phyloP scores from a whole-genome alignment of 2,888 invertebrate species.

The Hypena proboscidalis region DNA sequence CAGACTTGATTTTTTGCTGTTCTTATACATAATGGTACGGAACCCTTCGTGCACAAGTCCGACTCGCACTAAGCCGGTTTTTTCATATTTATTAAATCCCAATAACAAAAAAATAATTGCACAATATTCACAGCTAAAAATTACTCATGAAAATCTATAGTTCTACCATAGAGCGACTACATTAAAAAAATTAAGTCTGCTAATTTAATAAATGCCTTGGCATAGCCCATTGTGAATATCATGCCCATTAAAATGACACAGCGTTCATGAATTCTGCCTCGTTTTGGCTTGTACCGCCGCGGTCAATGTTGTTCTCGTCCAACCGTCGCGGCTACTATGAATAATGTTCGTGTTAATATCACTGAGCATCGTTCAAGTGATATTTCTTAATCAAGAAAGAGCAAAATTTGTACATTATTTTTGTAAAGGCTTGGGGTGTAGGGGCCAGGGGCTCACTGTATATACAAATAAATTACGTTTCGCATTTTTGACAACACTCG shows the following conservation, averaged over 20 bases:
- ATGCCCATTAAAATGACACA: slow-evolving; percentile 15
- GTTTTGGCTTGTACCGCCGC: slow-evolving; percentile 16
- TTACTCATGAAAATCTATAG: too few species aligned
- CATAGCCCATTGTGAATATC: slow-evolving; percentile 10
- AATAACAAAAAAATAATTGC: too few species aligned
- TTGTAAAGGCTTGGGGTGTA: neutral
- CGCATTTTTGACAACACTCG: too few species aligned
- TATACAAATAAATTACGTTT: too few species aligned
- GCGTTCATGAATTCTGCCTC: slow-evolving; percentile 29
- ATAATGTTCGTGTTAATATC: slow-evolving; percentile 34
- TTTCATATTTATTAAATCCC: too few species aligned
- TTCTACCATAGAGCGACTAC: too few species aligned
- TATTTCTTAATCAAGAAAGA: slow-evolving; percentile 14
- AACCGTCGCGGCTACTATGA: slow-evolving; percentile 32
- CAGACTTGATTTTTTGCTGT: too few species aligned
- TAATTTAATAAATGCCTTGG: neutral
- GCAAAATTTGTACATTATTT: neutral
- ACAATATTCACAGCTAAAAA: too few species aligned
- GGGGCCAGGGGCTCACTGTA: neutral
- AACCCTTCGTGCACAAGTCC: too few species aligned
- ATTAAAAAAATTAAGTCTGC: neutral
- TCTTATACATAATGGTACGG: too few species aligned
- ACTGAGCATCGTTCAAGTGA: slow-evolving; percentile 16
- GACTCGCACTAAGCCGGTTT: too few species aligned
- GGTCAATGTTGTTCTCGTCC: slow-evolving; percentile 22